Evolutionary conservation across 2,113 vertebrate genomes (phyloP), one percentile per base, ranked within the genome.

Genomic region (Myotis davidii): DNA sequence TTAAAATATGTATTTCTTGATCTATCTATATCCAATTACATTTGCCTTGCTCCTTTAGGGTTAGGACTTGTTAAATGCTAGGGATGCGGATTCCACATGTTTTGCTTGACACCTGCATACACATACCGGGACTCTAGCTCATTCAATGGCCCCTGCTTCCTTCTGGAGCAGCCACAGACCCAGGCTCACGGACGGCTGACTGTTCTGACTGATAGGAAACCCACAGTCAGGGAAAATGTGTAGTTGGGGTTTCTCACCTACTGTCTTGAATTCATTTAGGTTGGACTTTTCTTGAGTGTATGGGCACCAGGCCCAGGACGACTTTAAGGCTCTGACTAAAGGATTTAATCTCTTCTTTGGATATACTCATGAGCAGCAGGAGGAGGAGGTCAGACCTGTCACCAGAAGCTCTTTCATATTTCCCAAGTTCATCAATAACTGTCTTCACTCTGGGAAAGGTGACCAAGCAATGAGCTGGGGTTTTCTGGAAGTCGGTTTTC

Each of bases 401-500:
- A 88, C 73, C 67, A 83, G 67, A 74, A 52, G 27, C 76, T 73
- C 61, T 65, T 96, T 39, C 52, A 18, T 83, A 76, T 59, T 78
- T 56, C 65, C 32, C 1, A 27, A 70, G 45, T 96, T 90, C 95
- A 95, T 86, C 90, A 95, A 95, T 79, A 88, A 78, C 81, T 79
- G 42, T 83, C 78, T 96, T 54, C 14, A 27, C 39, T 85, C 45
- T 54, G 64, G 37, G 23, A 78, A 92, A 73, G 42, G 73, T 88
- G 48, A 88, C 29, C 42, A 67, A 88, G 61, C 11, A 78, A 85
- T 85, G 37, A 76, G 93, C 85, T 74, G 32, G 78, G 73, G 50
- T 69, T 97, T 97, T 92, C 94, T 96, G 93, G 78, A 96, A 97
- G 94, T 42, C 20, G 27, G 64, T 92, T 88, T 94, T 97, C 72